phyloP scores from a whole-genome alignment of 2,888 invertebrate species.

The Nipponacmea schrenckii region DNA sequence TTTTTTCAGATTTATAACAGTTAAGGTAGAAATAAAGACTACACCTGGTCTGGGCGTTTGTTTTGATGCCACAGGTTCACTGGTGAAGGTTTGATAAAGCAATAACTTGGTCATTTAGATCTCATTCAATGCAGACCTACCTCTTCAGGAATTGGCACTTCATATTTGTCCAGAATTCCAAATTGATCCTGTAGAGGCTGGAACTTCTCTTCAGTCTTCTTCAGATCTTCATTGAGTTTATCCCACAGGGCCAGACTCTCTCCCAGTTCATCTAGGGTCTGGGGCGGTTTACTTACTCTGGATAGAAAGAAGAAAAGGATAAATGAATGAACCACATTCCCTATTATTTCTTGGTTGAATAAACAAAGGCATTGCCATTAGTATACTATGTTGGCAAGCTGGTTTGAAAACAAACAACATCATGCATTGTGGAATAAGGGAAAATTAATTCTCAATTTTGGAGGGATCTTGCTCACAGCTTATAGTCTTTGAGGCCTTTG shows the following conservation, averaged over 20 bases:
- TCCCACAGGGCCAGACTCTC: conserved; percentile 77
- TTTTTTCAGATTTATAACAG: too few species aligned
- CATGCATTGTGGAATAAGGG: too few species aligned
- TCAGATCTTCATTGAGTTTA: conserved; percentile 75
- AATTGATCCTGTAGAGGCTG: conserved; percentile 82
- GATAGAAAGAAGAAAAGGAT: conserved; percentile 35
- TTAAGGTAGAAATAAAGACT: too few species aligned
- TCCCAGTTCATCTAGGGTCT: conserved; percentile 80
- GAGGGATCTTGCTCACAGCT: too few species aligned
- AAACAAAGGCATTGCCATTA: too few species aligned
- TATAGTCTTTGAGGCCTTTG: too few species aligned
- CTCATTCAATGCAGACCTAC: too few species aligned
- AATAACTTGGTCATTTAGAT: not conserved
- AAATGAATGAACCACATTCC: not conserved
- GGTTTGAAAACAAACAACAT: not conserved
- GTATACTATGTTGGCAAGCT: too few species aligned
- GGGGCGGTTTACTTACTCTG: conserved; percentile 77
- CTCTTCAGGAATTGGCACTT: conserved; percentile 76
- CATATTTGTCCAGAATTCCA: conserved; percentile 75
- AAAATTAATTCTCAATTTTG: not conserved
- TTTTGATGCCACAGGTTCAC: too few species aligned
- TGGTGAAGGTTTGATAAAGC: not conserved
- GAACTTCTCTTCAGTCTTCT: conserved; percentile 77
- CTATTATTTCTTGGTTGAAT: not conserved
- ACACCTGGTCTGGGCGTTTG: too few species aligned